Base-by-base conservation (phyloP, 2,888 invertebrate species). In the Hirtodrosophila confusa region DNA sequence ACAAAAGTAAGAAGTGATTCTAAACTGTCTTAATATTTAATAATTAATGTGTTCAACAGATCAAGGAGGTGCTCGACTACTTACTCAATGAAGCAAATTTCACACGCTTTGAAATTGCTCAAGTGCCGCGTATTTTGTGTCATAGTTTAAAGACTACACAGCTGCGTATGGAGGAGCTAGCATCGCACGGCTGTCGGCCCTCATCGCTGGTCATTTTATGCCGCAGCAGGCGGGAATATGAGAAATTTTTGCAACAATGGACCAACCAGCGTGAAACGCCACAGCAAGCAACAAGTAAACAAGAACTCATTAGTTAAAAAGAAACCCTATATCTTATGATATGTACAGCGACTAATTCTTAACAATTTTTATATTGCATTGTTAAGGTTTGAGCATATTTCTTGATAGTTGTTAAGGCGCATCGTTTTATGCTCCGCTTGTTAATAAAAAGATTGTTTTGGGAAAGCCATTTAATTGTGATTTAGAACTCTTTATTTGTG, bases 51-150 rank as follows among this genome's bases (percentile, higher is more conserved):
- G 0, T 23, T 44, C 4, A 17, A 11, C 39, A 94, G 94, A 92
- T 93, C 4, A 94, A 94, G 89, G 91, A 92, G 63, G 93, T 94
- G 64, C 78, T 94, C 36, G 94, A 94, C 83, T 94, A 93, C 83
- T 88, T 94, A 17, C 88, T 93, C 6, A 86, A 91, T 49, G 93
- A 93, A 79, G 91, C 82, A 10, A 93, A 93, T 1, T 94, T 93
- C 86, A 78, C 90, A 4, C 91, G 92, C 4, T 90, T 92, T 70
- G 93, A 94, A 56, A 92, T 94, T 58, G 93, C 92, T 11, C 91
- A 89, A 47, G 93, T 92, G 53, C 93, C 93, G 0, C 91, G 94
- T 57, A 92, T 94, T 62, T 83, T 94, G 48, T 92, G 93, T 48
- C 93, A 93, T 64, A 93, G 94, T 24, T 91, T 93, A 41, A 92